Evolutionary conservation across 2,113 vertebrate genomes (phyloP), one percentile per base, ranked within the genome.

Genomic region (Fregata magnificens): DNA sequence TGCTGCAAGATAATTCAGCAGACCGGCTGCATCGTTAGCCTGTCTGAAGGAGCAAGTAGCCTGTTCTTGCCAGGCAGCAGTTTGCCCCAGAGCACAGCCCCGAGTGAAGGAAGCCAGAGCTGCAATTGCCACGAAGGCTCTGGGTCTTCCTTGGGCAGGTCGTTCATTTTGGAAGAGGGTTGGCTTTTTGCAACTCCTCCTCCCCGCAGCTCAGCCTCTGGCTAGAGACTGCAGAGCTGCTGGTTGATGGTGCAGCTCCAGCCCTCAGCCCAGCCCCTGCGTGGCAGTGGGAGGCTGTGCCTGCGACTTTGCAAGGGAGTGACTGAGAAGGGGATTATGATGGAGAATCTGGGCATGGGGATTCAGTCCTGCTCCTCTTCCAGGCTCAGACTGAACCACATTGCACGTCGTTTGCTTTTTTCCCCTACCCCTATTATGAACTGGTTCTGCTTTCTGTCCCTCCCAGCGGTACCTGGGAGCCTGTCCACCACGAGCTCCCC

Each of bases 281-380:
- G 3, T 9, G 19, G 52, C 42, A 5, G 38, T 0, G 16, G 47
- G 34, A 61, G 47, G 19, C 70, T 28, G 49, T 10, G 62, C 56
- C 40, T 6, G 58, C 10, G 56, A 4, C 42, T 59, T 28, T 6
- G 21, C 31, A 21, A 28, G 32, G 18, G 38, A 21, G 65, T 3
- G 72, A 10, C 28, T 2, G 53, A 22, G n/a, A 15, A 62, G 36
- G 34, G 28, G 7, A 5, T 29, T 4, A 4, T 0, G 0, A 19
- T 19, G 86, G 19, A 70, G 34, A 74, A 49, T 13, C 0, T 0
- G 18, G 45, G n/a, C 50, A 5, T 7, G 4, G 52, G 44, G 8
- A 1, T 20, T 15, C 34, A 1, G 18, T 19, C 45, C 85, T 36
- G 63, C 69, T 84, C 36, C 32, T 73, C 70, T 20, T 36, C 40